Conservation (phyloP, 2,113 vertebrate genomes). For the Poeciliopsis turrubarensis region DNA sequence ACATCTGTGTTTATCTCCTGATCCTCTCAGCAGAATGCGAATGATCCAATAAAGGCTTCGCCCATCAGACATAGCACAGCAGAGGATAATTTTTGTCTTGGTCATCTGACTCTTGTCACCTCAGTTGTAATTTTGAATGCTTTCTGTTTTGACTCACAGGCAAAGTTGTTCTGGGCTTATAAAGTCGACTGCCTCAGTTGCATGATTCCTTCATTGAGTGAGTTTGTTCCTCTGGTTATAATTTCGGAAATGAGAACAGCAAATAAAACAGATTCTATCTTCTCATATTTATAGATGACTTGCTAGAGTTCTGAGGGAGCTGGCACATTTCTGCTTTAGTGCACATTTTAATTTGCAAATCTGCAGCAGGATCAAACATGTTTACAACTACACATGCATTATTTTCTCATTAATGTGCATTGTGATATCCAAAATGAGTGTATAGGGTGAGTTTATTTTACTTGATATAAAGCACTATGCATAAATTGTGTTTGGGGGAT, state of each 20-base stretch:
- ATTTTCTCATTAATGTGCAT: not conserved
- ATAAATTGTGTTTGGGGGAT: not conserved
- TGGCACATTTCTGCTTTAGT: not conserved
- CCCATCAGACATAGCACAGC: not conserved
- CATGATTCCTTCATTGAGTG: not conserved
- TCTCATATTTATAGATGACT: not conserved
- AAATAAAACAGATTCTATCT: not conserved
- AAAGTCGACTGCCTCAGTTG: not conserved
- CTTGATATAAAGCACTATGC: not conserved
- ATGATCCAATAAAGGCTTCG: not conserved
- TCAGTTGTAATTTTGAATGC: not conserved
- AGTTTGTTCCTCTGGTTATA: not conserved
- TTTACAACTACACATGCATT: not conserved
- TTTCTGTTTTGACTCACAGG: not conserved
- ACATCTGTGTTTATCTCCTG: not conserved
- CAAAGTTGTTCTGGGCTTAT: not conserved
- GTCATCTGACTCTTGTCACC: not conserved
- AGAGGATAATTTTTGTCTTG: not conserved
- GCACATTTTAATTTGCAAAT: not conserved
- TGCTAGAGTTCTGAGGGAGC: not conserved
- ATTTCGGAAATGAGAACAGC: not conserved
- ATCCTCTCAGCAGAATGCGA: not conserved
- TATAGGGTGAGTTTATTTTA: not conserved
- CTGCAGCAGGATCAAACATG: not conserved
- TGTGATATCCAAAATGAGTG: not conserved